Percentiles rank a stretch among this genome's conserved stretches.
Conservation (phyloP, 1,140 invertebrate species). For the Drosophila ohnishii region DNA sequence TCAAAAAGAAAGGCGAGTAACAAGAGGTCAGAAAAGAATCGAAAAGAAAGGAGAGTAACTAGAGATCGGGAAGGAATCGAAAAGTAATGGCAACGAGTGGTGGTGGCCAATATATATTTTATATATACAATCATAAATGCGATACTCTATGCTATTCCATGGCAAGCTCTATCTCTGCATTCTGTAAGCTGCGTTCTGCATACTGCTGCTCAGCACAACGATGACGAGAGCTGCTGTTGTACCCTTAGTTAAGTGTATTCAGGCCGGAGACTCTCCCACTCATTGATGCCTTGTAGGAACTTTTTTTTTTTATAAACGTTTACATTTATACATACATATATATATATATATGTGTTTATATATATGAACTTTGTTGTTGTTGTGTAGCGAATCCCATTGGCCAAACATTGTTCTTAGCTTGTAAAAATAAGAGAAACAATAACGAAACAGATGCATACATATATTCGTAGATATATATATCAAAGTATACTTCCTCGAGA, state of each 20-base stretch:
- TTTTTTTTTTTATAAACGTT: conserved; percentile 26
- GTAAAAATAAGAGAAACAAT: conserved; percentile 1
- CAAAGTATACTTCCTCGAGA: conserved; percentile 12
- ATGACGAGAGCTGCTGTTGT: conserved; percentile 26
- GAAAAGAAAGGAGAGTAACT: background rate
- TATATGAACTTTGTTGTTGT: conserved; percentile 39
- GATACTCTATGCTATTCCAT: conserved; percentile 14
- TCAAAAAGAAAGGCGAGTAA: background rate
- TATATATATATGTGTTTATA: conserved; percentile 13
- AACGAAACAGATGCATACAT: conserved; percentile 1
- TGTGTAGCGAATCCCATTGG: conserved; percentile 55
- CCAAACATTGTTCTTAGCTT: conserved; percentile 58
- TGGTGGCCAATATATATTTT: conserved; percentile 25
- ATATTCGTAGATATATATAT: conserved; percentile 25
- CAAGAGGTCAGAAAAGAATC: background rate
- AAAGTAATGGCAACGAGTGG: background rate
- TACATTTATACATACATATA: conserved; percentile 4
- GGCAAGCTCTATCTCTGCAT: conserved; percentile 16
- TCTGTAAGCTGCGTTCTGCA: conserved; percentile 11
- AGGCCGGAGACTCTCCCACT: background rate
- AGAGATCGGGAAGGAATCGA: background rate
- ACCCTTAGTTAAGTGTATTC: conserved; percentile 33
- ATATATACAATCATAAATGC: conserved; percentile 27
- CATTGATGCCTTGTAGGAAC: conserved; percentile 33
- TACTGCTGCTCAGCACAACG: conserved; percentile 22